Base-by-base conservation (phyloP, 2,888 invertebrate species). In the Eupithecia subfuscata region DNA sequence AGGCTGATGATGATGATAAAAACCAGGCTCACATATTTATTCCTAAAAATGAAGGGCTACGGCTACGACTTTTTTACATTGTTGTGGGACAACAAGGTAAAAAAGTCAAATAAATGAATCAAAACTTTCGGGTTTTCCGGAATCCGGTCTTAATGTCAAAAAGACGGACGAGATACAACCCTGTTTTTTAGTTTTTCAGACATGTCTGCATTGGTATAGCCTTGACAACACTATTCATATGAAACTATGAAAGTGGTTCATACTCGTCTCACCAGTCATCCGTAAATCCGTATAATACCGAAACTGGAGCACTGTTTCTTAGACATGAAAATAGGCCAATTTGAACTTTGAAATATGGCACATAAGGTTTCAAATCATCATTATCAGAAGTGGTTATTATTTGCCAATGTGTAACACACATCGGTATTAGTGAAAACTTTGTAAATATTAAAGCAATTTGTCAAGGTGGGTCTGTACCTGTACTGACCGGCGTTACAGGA, bases 251-350 rank as follows among this genome's bases (percentile, higher is more conserved):
- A 81, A 84, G 82, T 81, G 78, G 77, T 79, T 80, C 75, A 76
- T 37, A 56, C 73, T 12, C 80, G 86, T 82, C 79, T 81, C 80
- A 85, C 78, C 84, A 88, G 84, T 91, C 88, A 89, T 89, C 87
- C 88, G 86, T 87, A 88, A 88, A 89, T 91, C 88, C 89, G 88
- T 85, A 85, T 82, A 82, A 82, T 85, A 85, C 86, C 82, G 84
- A 88, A 92, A 87, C 88, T 89, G 85, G 92, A 89, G 71, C 76
- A 71, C 25, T 56, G 7, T 71, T 64, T 67, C 52, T 76, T 30
- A 48, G n/a, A 67, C 18, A 60, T 12, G 37, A 65, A 60, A 70
- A 69, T 64, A 16, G 43, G 22, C 56, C 6, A 70, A 43, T 70
- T 18, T 56, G 9, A 65, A 73, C 72, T 73, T 14, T 73, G 56